These are phyloP conservation scores for Prunella strophiata DNA, from an alignment of 2,797 vertebrate genomes.

Conservation along the genomic window DNA sequence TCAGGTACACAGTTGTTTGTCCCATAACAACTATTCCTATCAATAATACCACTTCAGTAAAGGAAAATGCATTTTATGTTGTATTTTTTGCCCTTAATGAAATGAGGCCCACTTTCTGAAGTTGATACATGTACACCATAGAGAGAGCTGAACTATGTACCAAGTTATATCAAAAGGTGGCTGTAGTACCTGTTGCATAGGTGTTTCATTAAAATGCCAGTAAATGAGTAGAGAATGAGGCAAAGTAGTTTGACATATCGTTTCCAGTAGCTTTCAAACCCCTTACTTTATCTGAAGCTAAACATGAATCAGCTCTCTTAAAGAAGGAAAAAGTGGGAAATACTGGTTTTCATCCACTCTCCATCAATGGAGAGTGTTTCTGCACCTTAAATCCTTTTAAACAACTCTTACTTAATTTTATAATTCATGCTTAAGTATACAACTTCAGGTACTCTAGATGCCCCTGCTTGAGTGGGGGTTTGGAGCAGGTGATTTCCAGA, in stretches of 20 bases:
- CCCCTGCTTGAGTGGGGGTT: background rate
- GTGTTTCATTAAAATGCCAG: background rate
- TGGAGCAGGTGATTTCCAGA: background rate
- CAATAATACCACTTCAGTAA: background rate
- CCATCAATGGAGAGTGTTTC: background rate
- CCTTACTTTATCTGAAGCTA: background rate
- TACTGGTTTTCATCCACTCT: background rate
- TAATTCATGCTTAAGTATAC: background rate
- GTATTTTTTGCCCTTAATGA: background rate
- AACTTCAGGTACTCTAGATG: background rate
- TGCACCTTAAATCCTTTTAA: background rate
- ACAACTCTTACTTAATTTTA: background rate
- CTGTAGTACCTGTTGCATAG: background rate
- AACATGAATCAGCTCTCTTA: background rate
- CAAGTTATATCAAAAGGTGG: background rate
- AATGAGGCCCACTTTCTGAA: background rate
- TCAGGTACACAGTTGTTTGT: background rate
- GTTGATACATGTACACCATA: background rate
- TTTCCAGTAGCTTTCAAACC: background rate
- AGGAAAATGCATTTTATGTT: background rate
- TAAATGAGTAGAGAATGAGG: background rate
- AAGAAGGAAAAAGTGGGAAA: background rate
- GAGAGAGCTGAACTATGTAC: background rate
- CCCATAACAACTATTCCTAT: background rate
- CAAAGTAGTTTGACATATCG: accelerated